Base-by-base conservation (phyloP, 2,797 vertebrate genomes). In the Hylomyscus alleni region DNA sequence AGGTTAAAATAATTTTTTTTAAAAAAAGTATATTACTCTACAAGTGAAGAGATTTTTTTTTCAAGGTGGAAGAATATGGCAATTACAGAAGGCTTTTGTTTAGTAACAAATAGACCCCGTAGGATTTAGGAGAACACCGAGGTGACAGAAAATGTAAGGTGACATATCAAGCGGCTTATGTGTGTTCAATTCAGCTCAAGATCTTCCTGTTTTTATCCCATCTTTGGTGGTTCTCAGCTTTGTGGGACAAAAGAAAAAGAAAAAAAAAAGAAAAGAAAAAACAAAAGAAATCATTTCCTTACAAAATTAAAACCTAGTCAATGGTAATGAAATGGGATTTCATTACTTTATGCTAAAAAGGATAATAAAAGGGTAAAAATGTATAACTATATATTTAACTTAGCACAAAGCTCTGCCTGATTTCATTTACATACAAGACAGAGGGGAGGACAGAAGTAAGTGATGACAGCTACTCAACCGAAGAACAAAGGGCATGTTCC, bases 401-500 rank as follows among this genome's bases (percentile, higher is more conserved):
- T 34, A 19, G 47, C 94, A 50, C 17, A 94, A 52, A 8, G 47
- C 0, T 75, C 31, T 80, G 17, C 54, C 89, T 86, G 13, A 2
- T 95, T 91, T 44, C 47, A 90, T 37, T 56, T 31, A 2, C 89
- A 94, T 60, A 67, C 14, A 88, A 86, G 14, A 88, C 52, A 94
- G 8, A 56, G 94, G 80, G 20, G 24, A 40, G n/a, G 24, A 91
- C 95, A 0, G 4, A 90, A 26, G 73, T 78, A 90, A 29, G 82
- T 91, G 94, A 72, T 90, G 83, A 96, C 19, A 96, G 14, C 84
- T 44, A 81, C 65, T 31, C 77, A 47, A 40, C 3, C 13, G 82
- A 58, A 97, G 29, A 95, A 80, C 62, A 91, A 89, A 91, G 60
- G 50, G 0, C 62, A 80, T 62, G 81, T 94, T 97, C 75, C 67